Evolutionary conservation across 2,797 vertebrate species (phyloP), one percentile per base, ranked within the genome.

Genomic region (Helicolenus hilgendorfi): DNA sequence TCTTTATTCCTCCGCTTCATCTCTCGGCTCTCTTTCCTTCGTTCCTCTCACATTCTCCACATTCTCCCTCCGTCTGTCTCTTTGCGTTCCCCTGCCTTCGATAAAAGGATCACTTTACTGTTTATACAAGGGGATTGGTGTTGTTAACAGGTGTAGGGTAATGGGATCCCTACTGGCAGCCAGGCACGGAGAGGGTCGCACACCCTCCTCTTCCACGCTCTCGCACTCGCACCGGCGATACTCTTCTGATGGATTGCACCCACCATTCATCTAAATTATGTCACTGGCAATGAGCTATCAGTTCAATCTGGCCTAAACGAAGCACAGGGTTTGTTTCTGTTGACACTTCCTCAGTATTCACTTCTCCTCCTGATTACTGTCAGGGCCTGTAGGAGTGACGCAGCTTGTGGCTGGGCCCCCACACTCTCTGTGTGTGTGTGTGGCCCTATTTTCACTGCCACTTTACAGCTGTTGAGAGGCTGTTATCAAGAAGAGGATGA

Each of bases 191-290:
- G 86, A 95, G 97, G 95, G 93, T 94, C 86, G 84, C 92, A 71
- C 89, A 53, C 83, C 85, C 90, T 91, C 89, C 91, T 89, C 83
- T 72, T 77, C 79, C 55, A 67, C 36, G 7, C 53, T 22, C 84
- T 74, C 87, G 33, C 88, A 64, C 91, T 89, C 81, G 69, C 83
- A 89, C 94, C 88, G 69, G 89, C 90, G 75, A 89, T 89, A 88
- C 89, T 94, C 92, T 94, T 96, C 97, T 98, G 98, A 97, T 95
- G 96, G 96, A 97, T 98, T 97, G 96, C 97, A 94, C 92, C 80
- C 94, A 94, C 97, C 97, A 98, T 98, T 97, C 98, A 97, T 98
- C 98, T 98, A 97, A 97, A 98, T 98, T 97, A 98, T 98, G 98
- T 98, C 98, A 96, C 92, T 20, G 94, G 95, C 98, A 96, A 95